Evolutionary conservation across 2,797 vertebrate genomes (phyloP).

Genomic region (Agapornis canus): DNA sequence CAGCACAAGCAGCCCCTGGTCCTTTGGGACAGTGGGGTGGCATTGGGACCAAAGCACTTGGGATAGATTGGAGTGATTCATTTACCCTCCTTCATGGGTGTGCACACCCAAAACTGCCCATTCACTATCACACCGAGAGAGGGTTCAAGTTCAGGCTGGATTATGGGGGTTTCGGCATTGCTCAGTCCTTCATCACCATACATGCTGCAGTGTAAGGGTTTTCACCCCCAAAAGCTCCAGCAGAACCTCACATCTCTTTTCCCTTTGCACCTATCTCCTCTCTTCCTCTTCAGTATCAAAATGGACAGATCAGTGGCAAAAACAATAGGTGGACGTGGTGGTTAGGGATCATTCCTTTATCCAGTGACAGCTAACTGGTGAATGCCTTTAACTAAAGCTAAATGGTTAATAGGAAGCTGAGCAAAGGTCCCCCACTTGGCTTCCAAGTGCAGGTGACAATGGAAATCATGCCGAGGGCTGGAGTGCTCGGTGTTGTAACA

Average conservation of each 20-base stretch:
- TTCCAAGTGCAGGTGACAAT: constrained; percentile 1
- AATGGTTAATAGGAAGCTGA: constrained; percentile 45
- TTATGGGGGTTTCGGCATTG: accelerated
- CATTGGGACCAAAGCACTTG: accelerated
- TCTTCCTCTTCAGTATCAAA: background rate
- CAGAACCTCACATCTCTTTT: background rate
- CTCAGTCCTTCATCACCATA: background rate
- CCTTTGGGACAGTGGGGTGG: background rate
- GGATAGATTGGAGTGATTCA: accelerated
- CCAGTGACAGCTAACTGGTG: background rate
- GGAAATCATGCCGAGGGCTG: constrained; percentile 35
- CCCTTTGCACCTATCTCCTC: background rate
- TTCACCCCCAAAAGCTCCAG: background rate
- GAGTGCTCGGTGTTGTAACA: constrained; percentile 27
- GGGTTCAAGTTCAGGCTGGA: background rate
- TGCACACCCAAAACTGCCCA: background rate
- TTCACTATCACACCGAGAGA: accelerated
- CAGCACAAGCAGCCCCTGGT: accelerated
- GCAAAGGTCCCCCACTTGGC: constrained; percentile 12
- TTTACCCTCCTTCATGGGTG: background rate
- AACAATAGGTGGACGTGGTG: accelerated
- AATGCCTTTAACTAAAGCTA: constrained; percentile 31
- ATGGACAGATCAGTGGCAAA: accelerated
- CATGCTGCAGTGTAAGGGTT: accelerated
- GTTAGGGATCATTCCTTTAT: background rate